Conservation (phyloP, 2,888 invertebrate species). For the Sisyra terminalis region DNA sequence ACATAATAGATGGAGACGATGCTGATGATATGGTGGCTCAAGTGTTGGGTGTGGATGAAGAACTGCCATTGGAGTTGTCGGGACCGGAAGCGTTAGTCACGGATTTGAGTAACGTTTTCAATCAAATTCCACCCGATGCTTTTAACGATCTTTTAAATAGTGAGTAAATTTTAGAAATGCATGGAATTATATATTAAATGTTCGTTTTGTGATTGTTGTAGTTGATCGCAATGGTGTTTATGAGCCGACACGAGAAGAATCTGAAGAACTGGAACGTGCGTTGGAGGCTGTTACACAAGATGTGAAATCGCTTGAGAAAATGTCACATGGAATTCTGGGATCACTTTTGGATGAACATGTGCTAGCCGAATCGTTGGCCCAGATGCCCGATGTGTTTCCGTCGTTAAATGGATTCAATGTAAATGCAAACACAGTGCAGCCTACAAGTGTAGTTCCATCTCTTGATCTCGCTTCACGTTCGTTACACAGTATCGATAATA, state of each 20-base stretch:
- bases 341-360: conserved; percentile 44
- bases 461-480: background rate
- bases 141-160: conserved; percentile 69
- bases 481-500: conserved; percentile 4
- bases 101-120: conserved; percentile 62
- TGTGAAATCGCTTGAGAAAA: conserved; percentile 50
- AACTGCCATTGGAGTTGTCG: conserved; percentile 33
- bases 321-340: conserved; percentile 42
- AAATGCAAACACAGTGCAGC: background rate
- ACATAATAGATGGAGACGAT: conserved; percentile 20
- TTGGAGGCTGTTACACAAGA: conserved; percentile 62
- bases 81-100: conserved; percentile 37
- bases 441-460: background rate
- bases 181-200: background rate
- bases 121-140: conserved; percentile 63
- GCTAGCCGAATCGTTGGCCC: conserved; percentile 27
- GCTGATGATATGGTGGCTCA: conserved; percentile 40
- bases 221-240: conserved; percentile 55
- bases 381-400: conserved; percentile 32
- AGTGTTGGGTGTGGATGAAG: conserved; percentile 35
- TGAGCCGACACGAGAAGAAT: conserved; percentile 61
- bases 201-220: conserved; percentile 18
- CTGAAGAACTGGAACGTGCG: conserved; percentile 76
- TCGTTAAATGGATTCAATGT: conserved; percentile 5
- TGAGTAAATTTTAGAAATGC: conserved; percentile 20